Conservation (phyloP, 2,113 vertebrate species). For the Ammospiza caudacuta region DNA sequence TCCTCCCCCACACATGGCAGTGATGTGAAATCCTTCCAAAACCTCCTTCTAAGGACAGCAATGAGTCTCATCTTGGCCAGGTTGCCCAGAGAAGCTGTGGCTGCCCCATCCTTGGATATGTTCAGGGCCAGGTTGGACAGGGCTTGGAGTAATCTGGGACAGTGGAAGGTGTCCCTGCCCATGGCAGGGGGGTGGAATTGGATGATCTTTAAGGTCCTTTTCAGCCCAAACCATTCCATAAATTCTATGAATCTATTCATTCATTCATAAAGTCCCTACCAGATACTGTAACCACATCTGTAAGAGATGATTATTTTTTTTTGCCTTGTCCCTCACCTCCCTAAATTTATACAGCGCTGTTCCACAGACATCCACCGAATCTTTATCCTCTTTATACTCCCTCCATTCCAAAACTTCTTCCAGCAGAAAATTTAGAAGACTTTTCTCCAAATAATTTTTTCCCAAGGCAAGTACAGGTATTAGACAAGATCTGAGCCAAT, state of each 20-base stretch:
- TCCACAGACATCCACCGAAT: neutral
- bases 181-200: fast-evolving
- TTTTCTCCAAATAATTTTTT: neutral
- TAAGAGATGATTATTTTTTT: neutral
- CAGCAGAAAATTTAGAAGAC: neutral
- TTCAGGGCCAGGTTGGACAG: fast-evolving
- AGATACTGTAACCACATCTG: neutral
- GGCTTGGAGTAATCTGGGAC: fast-evolving
- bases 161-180: neutral
- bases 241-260: neutral
- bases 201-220: neutral
- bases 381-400: neutral
- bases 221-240: neutral
- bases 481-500: neutral
- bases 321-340: neutral
- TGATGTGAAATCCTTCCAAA: neutral
- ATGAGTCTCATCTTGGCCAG: neutral
- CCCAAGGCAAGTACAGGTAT: neutral
- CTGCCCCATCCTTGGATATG: neutral
- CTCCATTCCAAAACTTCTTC: neutral
- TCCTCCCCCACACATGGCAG: neutral
- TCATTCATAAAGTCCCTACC: neutral
- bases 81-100: neutral
- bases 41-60: neutral
- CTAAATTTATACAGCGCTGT: neutral